Percentiles rank a stretch among this genome's conserved stretches.
Evolutionary conservation across 2,113 vertebrate species (phyloP).

Genomic region (Melanostigma gelatinosum): DNA sequence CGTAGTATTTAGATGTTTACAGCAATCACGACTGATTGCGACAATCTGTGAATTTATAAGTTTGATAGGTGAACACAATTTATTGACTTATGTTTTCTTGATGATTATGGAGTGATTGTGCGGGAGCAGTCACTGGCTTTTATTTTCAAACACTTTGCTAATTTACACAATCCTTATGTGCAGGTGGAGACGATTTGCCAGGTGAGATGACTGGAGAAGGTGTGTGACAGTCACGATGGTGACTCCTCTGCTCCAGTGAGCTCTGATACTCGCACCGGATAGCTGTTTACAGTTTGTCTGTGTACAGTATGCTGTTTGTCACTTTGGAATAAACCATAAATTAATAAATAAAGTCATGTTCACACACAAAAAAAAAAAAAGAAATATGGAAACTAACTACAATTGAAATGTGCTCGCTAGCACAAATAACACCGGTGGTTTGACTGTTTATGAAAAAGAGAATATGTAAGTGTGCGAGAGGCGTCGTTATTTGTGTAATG

Average conservation of each 20-base stretch:
- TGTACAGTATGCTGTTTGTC: not conserved
- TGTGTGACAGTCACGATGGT: not conserved
- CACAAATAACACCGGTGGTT: too few species aligned
- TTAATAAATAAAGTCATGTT: not conserved
- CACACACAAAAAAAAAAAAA: not conserved
- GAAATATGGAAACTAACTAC: too few species aligned
- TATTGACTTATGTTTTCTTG: not conserved
- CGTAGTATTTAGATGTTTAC: too few species aligned
- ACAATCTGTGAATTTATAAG: too few species aligned
- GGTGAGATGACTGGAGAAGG: not conserved
- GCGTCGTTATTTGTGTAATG: not conserved
- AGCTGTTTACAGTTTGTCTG: not conserved
- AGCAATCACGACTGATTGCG: too few species aligned
- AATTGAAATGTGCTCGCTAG: not conserved
- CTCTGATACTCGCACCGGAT: not conserved
- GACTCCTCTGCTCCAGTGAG: not conserved
- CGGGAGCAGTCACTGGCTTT: not conserved
- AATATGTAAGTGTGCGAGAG: not conserved
- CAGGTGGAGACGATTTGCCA: conserved; percentile 1
- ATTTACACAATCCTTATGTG: conserved; percentile 2
- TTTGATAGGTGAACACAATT: not conserved
- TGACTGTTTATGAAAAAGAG: too few species aligned
- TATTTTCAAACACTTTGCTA: not conserved
- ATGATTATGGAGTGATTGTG: not conserved
- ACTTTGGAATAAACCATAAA: not conserved